These are phyloP conservation scores for Martes martes DNA, from an alignment of 2,113 vertebrate species.

Conservation along the genomic window DNA sequence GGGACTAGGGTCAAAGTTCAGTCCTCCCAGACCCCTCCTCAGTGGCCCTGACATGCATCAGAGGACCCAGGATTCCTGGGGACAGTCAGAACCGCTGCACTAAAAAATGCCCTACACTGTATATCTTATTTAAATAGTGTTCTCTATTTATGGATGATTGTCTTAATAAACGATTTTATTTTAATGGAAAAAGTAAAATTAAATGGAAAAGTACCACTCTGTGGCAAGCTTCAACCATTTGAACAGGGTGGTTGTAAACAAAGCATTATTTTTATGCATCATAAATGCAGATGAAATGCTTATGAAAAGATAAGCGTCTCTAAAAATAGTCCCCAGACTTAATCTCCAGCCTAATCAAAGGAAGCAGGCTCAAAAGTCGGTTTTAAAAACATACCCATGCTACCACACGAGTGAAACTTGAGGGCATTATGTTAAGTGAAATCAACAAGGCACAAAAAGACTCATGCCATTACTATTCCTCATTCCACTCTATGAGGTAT, in stretches of 20 bases:
- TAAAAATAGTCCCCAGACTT: constrained; percentile 36
- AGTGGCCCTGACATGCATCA: no score
- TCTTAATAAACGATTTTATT: constrained; percentile 58
- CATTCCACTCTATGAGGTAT: background rate
- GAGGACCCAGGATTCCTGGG: background rate
- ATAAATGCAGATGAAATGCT: constrained; percentile 33
- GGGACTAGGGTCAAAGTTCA: no score
- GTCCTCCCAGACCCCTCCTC: background rate
- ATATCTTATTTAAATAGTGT: background rate
- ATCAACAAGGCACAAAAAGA: background rate
- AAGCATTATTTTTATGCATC: background rate
- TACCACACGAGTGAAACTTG: background rate
- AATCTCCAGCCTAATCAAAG: background rate
- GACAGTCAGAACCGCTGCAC: background rate
- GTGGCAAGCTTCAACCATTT: background rate
- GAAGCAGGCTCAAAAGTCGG: background rate
- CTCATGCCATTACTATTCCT: background rate
- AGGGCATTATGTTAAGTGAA: background rate
- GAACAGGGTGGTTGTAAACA: constrained; percentile 25
- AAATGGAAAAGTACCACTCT: constrained; percentile 35
- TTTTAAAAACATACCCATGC: background rate
- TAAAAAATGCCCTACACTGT: background rate
- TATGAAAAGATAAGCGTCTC: constrained; percentile 40
- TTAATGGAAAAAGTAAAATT: constrained; percentile 44
- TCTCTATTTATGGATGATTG: constrained; percentile 39